These are phyloP conservation scores for Hippocampus abdominalis DNA, from an alignment of 2,113 vertebrate genomes.

Conservation along the genomic window DNA sequence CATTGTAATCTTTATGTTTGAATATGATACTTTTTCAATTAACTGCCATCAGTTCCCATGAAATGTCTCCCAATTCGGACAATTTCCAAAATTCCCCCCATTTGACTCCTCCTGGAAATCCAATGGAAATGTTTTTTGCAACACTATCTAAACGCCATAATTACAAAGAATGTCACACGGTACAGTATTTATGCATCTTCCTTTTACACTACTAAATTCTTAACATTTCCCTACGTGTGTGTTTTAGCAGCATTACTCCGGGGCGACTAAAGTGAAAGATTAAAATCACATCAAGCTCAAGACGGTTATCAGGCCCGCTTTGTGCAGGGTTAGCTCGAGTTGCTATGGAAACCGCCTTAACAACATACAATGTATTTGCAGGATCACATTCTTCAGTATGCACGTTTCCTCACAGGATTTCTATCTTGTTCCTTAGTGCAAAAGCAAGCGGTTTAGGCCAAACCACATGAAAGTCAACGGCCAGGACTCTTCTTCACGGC, in stretches of 20 bases:
- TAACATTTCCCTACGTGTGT: neutral
- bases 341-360: slow-evolving; percentile 5
- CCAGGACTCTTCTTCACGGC: neutral
- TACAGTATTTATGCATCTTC: slow-evolving; percentile 7
- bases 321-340: slow-evolving; percentile 36
- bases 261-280: slow-evolving; percentile 41
- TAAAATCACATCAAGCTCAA: slow-evolving; percentile 22
- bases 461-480: neutral
- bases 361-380: neutral
- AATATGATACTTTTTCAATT: no score
- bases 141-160: slow-evolving; percentile 20
- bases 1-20: no score
- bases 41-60: no score
- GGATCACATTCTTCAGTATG: slow-evolving; percentile 22
- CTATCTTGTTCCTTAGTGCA: slow-evolving; percentile 64
- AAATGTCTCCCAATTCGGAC: neutral
- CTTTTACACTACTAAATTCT: slow-evolving; percentile 42
- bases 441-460: slow-evolving; percentile 52
- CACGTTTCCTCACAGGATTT: neutral
- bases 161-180: slow-evolving; percentile 32
- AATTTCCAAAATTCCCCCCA: neutral
- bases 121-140: neutral
- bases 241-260: slow-evolving; percentile 65
- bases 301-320: slow-evolving; percentile 14
- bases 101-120: neutral